Base-by-base conservation (phyloP, 2,888 invertebrate species). In the Dicyrtomina minuta region DNA sequence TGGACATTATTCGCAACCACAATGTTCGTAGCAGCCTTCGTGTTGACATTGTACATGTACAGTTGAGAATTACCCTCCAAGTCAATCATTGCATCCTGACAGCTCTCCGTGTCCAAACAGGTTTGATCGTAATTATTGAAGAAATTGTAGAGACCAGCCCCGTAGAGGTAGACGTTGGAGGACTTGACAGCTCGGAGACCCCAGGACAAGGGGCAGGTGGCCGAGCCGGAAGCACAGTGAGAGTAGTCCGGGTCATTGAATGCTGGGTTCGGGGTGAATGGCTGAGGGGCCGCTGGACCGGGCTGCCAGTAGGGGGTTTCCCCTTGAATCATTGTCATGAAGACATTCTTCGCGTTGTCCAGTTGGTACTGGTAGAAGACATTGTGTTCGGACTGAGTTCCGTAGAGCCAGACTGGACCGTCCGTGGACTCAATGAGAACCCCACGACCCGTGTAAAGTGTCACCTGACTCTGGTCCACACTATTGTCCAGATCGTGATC, bases 101-200 rank as follows among this genome's bases (percentile, higher is more conserved):
- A 76, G 62, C 65, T 66, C 55, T 76, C 76, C 0, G 71, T 72
- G 39, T 71, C 62, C 24, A 76, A 62, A 58, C 76, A 76, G 13
- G 74, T 75, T 55, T 74, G 74, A 41, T 76, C 74, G 26, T 76
- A 76, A 44, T 76, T 66, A 68, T 64, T 69, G 71, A 76, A 76
- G 67, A 76, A 76, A 51, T 76, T 76, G 74, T 76, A 76, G 69
- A 76, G 65, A 20, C 76, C 76, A 53, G 74, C 74, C n/a, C 76
- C 76, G 24, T 76, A 76, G 8, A 74, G 22, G 68, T 76, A 76
- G 24, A 76, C 53, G 55, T 76, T 73, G 49, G 70, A 43, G 15
- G 67, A 73, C 2, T 20, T 6, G 44, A 68, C 55, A 15, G 71
- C 68, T 13, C 68, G 67, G 17, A 74, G 49, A n/a, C 72, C 49